These are phyloP conservation scores for Helogale parvula DNA, from an alignment of 2,113 vertebrate genomes.

Conservation along the genomic window DNA sequence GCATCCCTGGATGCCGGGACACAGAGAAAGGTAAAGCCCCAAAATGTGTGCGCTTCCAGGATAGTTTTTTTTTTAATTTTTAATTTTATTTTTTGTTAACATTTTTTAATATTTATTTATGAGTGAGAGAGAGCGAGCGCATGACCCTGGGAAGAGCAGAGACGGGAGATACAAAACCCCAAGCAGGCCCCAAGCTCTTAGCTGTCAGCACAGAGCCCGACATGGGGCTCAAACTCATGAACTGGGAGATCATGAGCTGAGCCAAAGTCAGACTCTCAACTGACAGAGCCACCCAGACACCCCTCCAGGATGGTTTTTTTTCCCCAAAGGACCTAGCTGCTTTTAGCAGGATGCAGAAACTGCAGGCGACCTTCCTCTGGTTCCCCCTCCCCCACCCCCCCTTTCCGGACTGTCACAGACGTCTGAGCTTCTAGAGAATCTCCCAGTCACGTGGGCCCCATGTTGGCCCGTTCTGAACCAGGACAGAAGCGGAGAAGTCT, in stretches of 20 bases:
- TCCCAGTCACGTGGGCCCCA: neutral
- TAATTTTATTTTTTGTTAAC: too few species aligned
- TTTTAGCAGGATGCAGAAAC: neutral
- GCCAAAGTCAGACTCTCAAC: too few species aligned
- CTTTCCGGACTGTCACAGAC: neutral
- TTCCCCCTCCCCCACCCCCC: accelerated
- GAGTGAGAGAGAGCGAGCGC: too few species aligned
- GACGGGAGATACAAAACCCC: too few species aligned
- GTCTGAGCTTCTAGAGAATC: neutral
- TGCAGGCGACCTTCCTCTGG: neutral
- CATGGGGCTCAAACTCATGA: too few species aligned
- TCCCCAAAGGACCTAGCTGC: neutral
- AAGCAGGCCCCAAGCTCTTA: too few species aligned
- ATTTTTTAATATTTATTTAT: too few species aligned
- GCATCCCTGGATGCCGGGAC: too few species aligned
- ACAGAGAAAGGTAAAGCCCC: neutral
- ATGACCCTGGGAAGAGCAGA: too few species aligned
- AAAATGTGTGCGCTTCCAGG: neutral
- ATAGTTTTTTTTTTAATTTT: neutral
- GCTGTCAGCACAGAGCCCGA: too few species aligned
- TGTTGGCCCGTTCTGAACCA: neutral
- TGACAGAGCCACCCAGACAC: too few species aligned
- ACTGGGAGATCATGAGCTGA: too few species aligned
- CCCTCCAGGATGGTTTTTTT: neutral
- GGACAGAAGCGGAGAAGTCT: neutral